Base-by-base conservation (phyloP, 1,140 invertebrate species). In the Pseudomyrmex pallidus region DNA sequence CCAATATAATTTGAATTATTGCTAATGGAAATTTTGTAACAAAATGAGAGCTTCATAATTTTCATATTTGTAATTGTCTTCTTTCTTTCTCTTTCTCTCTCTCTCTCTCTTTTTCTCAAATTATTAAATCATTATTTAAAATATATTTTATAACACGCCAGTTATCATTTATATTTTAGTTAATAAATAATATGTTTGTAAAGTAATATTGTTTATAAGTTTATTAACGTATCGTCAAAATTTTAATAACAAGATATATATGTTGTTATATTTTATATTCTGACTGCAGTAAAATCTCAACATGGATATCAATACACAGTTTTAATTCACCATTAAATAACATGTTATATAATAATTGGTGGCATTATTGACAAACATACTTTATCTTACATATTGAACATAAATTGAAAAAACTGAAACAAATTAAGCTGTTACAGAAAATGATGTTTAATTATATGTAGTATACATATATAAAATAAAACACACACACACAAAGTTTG, bases 321-420 rank as follows among this genome's bases (percentile, higher is more conserved):
- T 56, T 77, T 12, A 9, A 46, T 56, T 12, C 48, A 25, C 0
- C 35, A 35, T 56, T 20, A 77, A 67, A 77, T 67, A 9, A 46
- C 9, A 54, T 66, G 0, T 35, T 35, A 35, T 35, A 20, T 48
- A 46, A 50, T 46, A 9, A 77, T 68, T 13, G 1, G 9, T 56
- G 17, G 1, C 56, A 68, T 77, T 68, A 68, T 56, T 68, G 13
- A 22, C 13, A 77, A 22, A 67, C 56, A n/a, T 57, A 67, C 67
- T 77, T 15, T 57, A 9, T 13, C 50, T 68, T 67, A 68, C 0
- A 68, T 68, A 68, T 46, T 44, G 5, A 12, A 8, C 0, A 22
- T 57, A 25, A 77, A 77, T 54, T 56, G 35, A 46, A 20, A 35
- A 66, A 44, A 77, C 56, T 66, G 20, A 77, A 77, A 67, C 13